Evolutionary conservation across 2,113 vertebrate genomes (phyloP).

Genomic region (Gymnogyps californianus): DNA sequence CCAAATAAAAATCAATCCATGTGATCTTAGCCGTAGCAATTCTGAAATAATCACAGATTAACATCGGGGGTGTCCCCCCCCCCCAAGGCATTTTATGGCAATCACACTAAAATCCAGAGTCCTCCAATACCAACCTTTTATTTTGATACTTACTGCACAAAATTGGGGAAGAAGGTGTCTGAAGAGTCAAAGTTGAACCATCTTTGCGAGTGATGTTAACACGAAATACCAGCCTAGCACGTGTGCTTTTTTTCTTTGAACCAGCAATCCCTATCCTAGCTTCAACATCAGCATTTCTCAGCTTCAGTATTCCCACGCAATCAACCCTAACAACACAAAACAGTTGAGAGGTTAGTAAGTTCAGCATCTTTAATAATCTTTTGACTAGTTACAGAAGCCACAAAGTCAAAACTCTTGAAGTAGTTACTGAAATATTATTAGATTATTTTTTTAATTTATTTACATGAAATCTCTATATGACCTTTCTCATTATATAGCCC

Average conservation of each 20-base stretch:
- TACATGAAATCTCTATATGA: neutral
- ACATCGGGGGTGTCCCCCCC: rapidly evolving
- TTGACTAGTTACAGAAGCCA: neutral
- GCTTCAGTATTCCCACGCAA: constrained; percentile 95
- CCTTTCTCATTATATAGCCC: neutral
- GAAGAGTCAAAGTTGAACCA: constrained; percentile 90
- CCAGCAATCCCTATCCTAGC: constrained; percentile 95
- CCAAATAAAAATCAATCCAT: neutral
- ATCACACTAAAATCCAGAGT: neutral
- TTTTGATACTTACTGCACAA: constrained; percentile 89
- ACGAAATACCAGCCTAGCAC: constrained; percentile 93
- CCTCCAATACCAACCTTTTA: rapidly evolving
- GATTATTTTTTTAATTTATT: neutral
- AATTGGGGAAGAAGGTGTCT: constrained; percentile 91
- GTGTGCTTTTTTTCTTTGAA: constrained; percentile 98
- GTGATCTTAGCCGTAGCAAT: neutral
- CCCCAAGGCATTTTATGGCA: neutral
- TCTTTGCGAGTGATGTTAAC: constrained; percentile 91
- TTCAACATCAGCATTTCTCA: constrained; percentile 97
- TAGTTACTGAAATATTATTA: neutral
- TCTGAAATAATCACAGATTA: neutral
- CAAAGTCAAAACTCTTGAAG: neutral
- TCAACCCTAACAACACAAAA: constrained; percentile 82
- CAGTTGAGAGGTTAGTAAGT: neutral
- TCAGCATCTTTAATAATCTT: neutral